These are phyloP conservation scores for Bhutanitis thaidina DNA, from an alignment of 2,888 invertebrate species.

Conservation along the genomic window DNA sequence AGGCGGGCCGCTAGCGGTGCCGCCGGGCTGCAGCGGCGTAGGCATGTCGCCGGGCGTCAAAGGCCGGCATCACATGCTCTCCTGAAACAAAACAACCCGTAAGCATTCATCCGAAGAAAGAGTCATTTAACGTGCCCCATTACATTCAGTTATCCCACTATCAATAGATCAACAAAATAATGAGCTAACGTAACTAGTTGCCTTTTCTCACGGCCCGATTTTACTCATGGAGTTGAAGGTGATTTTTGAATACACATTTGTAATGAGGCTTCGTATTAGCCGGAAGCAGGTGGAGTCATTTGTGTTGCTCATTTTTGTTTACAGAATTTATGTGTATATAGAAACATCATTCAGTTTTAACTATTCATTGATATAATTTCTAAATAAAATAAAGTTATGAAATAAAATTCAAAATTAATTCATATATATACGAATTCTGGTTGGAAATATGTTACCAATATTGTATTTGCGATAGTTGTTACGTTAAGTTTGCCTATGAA, in stretches of 20 bases:
- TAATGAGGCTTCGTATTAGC: conserved; percentile 44
- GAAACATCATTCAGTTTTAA: not conserved
- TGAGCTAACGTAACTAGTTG: conserved; percentile 34
- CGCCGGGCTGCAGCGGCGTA: conserved; percentile 81
- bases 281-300: conserved; percentile 67
- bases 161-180: conserved; percentile 9
- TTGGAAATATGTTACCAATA: too few relatives aligned
- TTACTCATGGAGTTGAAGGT: conserved; percentile 57
- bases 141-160: not conserved
- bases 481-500: not conserved
- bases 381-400: too few relatives aligned
- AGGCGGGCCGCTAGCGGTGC: conserved; percentile 80
- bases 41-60: conserved; percentile 81
- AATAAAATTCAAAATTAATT: too few relatives aligned
- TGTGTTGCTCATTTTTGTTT: conserved; percentile 60
- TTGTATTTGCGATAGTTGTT: too few relatives aligned
- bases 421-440: too few relatives aligned
- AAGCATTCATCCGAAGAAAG: not conserved
- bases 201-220: conserved; percentile 67
- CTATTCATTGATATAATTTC: too few relatives aligned
- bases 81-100: conserved; percentile 58
- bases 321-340: conserved; percentile 29
- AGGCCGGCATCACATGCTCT: conserved; percentile 81
- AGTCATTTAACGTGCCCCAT: too few relatives aligned
- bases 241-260: conserved; percentile 60